Evolutionary conservation across 2,113 vertebrate species (phyloP).

Genomic region (Macquaria australasica): DNA sequence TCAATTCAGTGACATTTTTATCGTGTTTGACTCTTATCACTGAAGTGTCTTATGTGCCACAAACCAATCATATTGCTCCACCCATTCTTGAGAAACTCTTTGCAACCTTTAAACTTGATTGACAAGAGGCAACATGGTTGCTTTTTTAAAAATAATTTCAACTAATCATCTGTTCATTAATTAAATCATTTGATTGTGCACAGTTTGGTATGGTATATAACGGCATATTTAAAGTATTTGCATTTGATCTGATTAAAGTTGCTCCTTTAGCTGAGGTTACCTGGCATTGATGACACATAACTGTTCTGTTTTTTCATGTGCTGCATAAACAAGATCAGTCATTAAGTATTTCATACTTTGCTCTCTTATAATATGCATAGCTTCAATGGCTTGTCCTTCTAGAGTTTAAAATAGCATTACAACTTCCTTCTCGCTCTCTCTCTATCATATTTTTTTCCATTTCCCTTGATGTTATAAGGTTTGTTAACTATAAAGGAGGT

Average conservation of each 20-base stretch:
- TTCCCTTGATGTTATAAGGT: slow-evolving; percentile 23
- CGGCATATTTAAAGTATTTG: too few species aligned
- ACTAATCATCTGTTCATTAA: not conserved
- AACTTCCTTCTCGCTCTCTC: not conserved
- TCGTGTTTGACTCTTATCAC: not conserved
- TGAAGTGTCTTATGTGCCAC: not conserved
- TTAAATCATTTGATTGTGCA: not conserved
- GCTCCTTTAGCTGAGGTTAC: not conserved
- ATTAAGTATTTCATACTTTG: not conserved
- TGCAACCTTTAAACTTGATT: not conserved
- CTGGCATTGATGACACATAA: not conserved
- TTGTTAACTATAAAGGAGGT: not conserved
- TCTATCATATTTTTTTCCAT: slow-evolving; percentile 7
- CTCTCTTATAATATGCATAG: not conserved
- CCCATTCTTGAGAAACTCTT: not conserved
- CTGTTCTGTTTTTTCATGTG: not conserved
- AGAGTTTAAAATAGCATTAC: slow-evolving; percentile 33
- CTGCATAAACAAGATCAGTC: not conserved
- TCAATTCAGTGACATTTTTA: not conserved
- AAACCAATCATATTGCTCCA: not conserved
- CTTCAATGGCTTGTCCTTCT: not conserved
- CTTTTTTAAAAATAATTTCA: not conserved
- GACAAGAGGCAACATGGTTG: not conserved
- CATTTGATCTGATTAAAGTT: not conserved
- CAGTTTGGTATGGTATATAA: not conserved